Conservation (phyloP, 2,113 vertebrate genomes). For the Microtus ochrogaster region DNA sequence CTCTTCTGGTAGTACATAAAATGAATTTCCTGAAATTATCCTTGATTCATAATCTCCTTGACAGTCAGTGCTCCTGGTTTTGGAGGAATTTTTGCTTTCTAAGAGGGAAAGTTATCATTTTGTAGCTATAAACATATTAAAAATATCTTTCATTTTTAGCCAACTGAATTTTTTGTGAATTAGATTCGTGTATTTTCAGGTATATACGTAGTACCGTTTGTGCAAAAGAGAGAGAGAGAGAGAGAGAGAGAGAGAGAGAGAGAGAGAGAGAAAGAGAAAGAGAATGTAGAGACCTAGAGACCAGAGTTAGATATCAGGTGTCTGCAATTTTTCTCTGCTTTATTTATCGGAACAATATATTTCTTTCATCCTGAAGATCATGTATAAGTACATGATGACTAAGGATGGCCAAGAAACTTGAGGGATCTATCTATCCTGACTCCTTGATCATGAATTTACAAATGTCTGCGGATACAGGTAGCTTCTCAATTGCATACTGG, state of each 20-base stretch:
- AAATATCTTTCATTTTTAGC: neutral
- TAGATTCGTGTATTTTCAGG: neutral
- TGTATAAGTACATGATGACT: no score
- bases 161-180: neutral
- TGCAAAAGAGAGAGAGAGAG: no score
- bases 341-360: no score
- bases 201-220: no score
- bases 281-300: neutral
- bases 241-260: neutral
- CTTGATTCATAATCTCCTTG: conserved; percentile 49
- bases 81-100: neutral
- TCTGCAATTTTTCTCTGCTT: neutral
- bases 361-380: neutral
- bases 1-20: neutral
- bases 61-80: conserved; percentile 31
- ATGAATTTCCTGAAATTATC: neutral
- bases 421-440: neutral
- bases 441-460: neutral
- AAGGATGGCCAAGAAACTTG: neutral
- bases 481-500: no score
- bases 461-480: neutral
- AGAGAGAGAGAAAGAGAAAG: neutral
- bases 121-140: neutral
- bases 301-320: neutral
- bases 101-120: neutral